Evolutionary conservation across 2,113 vertebrate species (phyloP), one percentile per base, ranked within the genome.

Genomic region (Rhynchopsitta pachyrhyncha): DNA sequence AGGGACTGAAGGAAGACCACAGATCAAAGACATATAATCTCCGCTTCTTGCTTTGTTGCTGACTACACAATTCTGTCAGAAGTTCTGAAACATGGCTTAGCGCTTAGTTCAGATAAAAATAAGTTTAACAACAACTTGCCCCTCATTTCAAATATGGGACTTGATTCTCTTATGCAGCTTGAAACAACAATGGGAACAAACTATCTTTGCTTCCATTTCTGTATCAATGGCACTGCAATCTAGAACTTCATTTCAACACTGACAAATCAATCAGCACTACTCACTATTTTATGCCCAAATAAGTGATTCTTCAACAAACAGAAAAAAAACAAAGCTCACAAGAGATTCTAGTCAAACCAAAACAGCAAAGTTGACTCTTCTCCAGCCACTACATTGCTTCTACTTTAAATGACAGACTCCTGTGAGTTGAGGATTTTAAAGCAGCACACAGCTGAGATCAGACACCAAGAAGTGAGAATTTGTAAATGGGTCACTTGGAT

Each of bases 31-130:
- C 4, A 12, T 7, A 37, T 28, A 80, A 17, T 29, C 23, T 49
- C 28, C 12, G 17, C 24, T 57, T 47, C 52, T 42, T 83, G 41
- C 24, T 52, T 9, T 13, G 18, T 46, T 55, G 13, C 37, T 41
- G 27, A 35, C 27, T 23, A 39, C 0, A 47, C 2, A 15, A 5
- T 9, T 59, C 18, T 7, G 11, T 49, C 8, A 29, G 1, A 57
- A 86, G 13, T 59, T 86, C 46, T 53, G 46, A 92, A 91, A 74
- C 27, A 28, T 19, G 24, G 13, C 33, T 55, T 37, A 42, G 35
- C 3, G 15, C 10, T 42, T 3, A 20, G 39, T 41, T 74, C 35
- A 50, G 11, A 13, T 16, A 44, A 49, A 87, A 59, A 6, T 7
- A 47, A 31, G 11, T 22, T 86, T n/a, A 90, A 52, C 12, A 73